Conservation (phyloP, 2,797 vertebrate species). For the Cephalopachus bancanus region DNA sequence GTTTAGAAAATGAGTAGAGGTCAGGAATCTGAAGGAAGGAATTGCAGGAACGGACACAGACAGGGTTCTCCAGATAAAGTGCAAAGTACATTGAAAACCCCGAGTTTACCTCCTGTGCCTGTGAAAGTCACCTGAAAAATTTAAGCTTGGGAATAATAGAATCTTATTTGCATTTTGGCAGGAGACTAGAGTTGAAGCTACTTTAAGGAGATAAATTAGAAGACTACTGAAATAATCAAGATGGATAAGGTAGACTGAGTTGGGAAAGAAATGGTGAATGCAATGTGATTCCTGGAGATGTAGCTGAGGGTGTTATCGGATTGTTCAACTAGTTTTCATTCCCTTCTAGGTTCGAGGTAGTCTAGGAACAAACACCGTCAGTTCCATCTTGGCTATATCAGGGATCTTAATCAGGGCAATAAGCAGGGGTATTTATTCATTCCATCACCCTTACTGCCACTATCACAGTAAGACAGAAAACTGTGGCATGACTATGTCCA, state of each 20-base stretch:
- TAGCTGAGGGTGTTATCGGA: background rate
- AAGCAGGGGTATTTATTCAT: fast-evolving
- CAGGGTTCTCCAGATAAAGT: too few relatives aligned
- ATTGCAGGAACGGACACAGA: too few relatives aligned
- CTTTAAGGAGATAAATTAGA: background rate
- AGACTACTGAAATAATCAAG: background rate
- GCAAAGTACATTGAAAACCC: background rate
- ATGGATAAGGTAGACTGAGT: background rate
- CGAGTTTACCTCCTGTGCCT: background rate
- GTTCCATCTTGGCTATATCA: background rate
- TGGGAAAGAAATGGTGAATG: background rate
- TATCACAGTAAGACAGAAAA: fast-evolving
- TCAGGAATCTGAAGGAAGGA: background rate
- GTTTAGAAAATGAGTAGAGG: background rate
- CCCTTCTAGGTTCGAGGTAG: constrained; percentile 64
- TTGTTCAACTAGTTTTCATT: background rate
- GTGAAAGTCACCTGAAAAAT: background rate
- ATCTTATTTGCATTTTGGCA: background rate
- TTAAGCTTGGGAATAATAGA: background rate
- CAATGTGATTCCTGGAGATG: background rate
- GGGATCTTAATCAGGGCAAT: background rate
- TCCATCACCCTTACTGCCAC: fast-evolving
- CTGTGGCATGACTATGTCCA: fast-evolving
- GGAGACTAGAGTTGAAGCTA: background rate
- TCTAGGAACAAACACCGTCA: constrained; percentile 63